Conservation (phyloP, 2,113 vertebrate genomes). For the Notarius lentiginosus region DNA sequence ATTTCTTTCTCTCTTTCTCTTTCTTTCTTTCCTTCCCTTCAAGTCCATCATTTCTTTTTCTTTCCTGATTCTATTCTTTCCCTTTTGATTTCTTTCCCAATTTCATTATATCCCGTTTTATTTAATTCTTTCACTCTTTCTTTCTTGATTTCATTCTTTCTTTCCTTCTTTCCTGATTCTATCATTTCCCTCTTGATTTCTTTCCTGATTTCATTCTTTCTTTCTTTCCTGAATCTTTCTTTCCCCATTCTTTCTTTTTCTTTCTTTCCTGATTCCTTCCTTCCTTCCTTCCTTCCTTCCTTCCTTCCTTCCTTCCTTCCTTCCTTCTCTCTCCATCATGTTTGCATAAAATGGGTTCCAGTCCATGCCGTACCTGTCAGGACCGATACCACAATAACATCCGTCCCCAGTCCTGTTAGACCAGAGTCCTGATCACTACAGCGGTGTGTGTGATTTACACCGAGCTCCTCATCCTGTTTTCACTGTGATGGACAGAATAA, state of each 20-base stretch:
- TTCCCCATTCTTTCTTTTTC: too few species aligned
- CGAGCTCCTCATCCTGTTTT: not conserved
- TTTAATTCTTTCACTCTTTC: too few species aligned
- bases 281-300: not conserved
- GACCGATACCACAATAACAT: too few species aligned
- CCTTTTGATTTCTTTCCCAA: too few species aligned
- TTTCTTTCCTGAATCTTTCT: not conserved
- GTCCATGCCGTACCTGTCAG: not conserved
- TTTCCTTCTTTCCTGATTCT: not conserved
- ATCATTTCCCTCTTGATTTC: not conserved
- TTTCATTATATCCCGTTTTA: too few species aligned
- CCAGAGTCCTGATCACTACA: not conserved
- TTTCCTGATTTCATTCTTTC: not conserved
- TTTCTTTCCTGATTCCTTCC: too few species aligned
- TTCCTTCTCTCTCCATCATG: not conserved
- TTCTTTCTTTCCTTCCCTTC: too few species aligned
- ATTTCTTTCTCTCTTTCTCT: too few species aligned
- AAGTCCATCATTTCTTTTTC: too few species aligned
- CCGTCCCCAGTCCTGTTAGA: not conserved
- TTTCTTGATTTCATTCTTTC: not conserved
- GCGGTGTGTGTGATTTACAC: not conserved
- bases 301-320: not conserved
- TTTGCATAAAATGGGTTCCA: not conserved
- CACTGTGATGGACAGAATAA: too few species aligned
- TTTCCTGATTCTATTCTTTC: too few species aligned